Evolutionary conservation across 2,888 invertebrate genomes (phyloP).

Genomic region (Phengaris alcon): DNA sequence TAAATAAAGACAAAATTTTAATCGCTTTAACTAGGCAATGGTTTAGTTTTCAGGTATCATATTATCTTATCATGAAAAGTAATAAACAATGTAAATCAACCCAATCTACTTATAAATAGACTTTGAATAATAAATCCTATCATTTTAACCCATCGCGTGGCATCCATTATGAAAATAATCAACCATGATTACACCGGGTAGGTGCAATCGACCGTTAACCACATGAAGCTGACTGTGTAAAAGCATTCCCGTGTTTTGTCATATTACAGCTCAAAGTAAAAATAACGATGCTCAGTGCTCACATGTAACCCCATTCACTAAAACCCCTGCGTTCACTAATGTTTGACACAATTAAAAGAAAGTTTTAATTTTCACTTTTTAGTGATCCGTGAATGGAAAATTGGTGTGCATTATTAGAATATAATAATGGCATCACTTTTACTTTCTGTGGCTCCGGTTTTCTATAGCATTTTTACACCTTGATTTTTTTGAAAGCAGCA

Average conservation of each 20-base stretch:
- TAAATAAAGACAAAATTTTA: background rate
- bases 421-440: too few relatives aligned
- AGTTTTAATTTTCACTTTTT: background rate
- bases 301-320: background rate
- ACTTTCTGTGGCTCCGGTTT: background rate
- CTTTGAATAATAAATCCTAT: constrained; percentile 17
- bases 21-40: background rate
- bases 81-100: background rate
- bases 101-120: constrained; percentile 2
- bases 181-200: constrained; percentile 1
- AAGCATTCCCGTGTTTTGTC: constrained; percentile 46
- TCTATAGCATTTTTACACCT: background rate
- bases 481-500: background rate
- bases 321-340: background rate
- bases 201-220: constrained; percentile 26
- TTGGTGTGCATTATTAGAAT: too few relatives aligned
- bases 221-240: constrained; percentile 34
- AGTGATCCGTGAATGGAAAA: background rate
- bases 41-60: background rate
- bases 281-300: constrained; percentile 30
- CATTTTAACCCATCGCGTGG: constrained; percentile 7
- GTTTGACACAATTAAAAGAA: background rate
- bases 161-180: constrained; percentile 26
- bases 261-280: constrained; percentile 38
- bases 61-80: background rate